phyloP scores from a whole-genome alignment of 2,888 invertebrate species.

The Dicyrtomina minuta region DNA sequence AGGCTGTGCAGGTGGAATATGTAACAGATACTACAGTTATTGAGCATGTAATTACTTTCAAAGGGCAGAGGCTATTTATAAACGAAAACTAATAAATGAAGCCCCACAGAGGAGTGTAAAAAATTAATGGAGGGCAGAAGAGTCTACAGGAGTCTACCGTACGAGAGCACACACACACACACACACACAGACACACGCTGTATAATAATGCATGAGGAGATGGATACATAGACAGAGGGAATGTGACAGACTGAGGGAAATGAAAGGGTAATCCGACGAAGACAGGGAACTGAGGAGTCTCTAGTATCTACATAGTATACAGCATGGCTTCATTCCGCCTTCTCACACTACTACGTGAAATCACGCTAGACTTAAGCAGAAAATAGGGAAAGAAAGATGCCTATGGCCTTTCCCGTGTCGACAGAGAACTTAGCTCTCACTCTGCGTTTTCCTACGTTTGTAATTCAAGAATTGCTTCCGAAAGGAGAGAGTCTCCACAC shows the following conservation, averaged over 20 bases:
- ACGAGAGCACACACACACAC: neutral
- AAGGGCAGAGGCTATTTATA: neutral
- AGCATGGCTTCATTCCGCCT: slow-evolving; percentile 19
- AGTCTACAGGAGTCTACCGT: too few species aligned
- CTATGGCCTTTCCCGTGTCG: slow-evolving; percentile 6
- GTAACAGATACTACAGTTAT: too few species aligned
- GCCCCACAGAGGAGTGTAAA: neutral
- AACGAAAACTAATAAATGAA: neutral
- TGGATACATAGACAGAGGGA: neutral
- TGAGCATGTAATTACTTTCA: neutral
- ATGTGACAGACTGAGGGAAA: slow-evolving; percentile 18
- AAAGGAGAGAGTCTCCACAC: too few species aligned
- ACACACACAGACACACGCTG: neutral
- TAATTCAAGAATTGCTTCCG: neutral
- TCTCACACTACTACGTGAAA: neutral
- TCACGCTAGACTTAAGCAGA: slow-evolving; percentile 2
- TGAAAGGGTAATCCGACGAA: slow-evolving; percentile 29
- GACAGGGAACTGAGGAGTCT: slow-evolving; percentile 26
- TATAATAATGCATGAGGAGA: neutral
- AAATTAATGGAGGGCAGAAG: too few species aligned
- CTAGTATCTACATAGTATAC: neutral
- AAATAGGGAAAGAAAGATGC: slow-evolving; percentile 6
- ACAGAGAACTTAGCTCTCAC: neutral
- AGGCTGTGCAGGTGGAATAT: too few species aligned
- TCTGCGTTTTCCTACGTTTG: neutral